Conservation (phyloP, 2,888 invertebrate genomes). For the Eilema caniola region DNA sequence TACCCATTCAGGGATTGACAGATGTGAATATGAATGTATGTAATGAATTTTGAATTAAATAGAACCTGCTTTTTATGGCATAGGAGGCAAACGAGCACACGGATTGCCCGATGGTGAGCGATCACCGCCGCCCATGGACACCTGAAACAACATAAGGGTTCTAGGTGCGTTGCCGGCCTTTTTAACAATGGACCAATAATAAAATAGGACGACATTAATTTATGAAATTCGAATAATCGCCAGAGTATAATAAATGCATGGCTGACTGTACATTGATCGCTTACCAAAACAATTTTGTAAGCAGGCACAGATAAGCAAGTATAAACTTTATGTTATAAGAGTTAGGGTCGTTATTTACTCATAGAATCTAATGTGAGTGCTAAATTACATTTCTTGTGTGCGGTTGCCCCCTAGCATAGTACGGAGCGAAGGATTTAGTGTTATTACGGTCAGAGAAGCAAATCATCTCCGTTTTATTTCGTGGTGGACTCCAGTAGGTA, state of each 20-base stretch:
- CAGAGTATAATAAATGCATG: no score
- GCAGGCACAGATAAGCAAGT: neutral
- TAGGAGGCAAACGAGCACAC: no score
- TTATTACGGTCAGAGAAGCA: constrained; percentile 4
- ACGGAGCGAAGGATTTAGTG: neutral
- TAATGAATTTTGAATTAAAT: no score
- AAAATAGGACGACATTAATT: neutral
- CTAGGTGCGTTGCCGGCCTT: no score
- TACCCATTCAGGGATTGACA: no score
- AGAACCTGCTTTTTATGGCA: no score
- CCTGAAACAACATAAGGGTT: no score
- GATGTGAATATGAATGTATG: no score
- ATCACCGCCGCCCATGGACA: no score
- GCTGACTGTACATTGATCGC: neutral
- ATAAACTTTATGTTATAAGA: neutral
- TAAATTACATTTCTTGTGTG: neutral
- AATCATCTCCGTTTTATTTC: constrained; percentile 2
- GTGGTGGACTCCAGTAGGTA: neutral
- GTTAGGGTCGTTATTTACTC: neutral
- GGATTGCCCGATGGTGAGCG: no score
- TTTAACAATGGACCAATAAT: neutral
- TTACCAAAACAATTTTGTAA: neutral
- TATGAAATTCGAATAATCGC: constrained; percentile 1
- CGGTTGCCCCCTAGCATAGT: neutral
- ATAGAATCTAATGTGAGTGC: neutral